A percentile compares a stretch with the other conserved stretches of the same genome.
These are phyloP conservation scores for Catocala nupta DNA, from an alignment of 2,888 invertebrate species.

Conservation along the genomic window DNA sequence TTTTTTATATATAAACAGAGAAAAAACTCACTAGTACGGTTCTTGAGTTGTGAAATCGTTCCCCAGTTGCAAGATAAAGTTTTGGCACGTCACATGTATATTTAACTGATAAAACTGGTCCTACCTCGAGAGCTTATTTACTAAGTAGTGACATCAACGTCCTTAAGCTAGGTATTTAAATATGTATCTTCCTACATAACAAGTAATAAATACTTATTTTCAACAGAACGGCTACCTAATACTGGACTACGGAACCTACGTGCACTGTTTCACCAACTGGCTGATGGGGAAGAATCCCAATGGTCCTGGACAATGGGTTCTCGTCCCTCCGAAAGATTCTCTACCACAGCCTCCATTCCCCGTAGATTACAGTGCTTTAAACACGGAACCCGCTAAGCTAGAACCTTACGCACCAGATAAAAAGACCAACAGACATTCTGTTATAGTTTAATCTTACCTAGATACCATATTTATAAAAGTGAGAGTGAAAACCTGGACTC, in stretches of 20 bases:
- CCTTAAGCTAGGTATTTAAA: too few species aligned
- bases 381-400: slow-evolving; percentile 90
- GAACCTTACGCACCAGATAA: slow-evolving; percentile 91
- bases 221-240: slow-evolving; percentile 90
- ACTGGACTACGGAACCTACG: slow-evolving; percentile 90
- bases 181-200: background rate
- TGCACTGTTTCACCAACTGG: slow-evolving; percentile 92
- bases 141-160: too few species aligned
- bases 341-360: slow-evolving; percentile 89
- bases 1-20: too few species aligned
- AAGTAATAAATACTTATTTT: slow-evolving; percentile 30
- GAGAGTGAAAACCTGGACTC: background rate
- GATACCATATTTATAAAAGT: background rate
- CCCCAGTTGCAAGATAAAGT: too few species aligned
- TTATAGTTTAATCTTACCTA: slow-evolving; percentile 86
- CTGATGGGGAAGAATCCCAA: slow-evolving; percentile 91
- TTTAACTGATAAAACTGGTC: too few species aligned
- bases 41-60: too few species aligned
- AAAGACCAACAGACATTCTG: slow-evolving; percentile 90
- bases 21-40: too few species aligned
- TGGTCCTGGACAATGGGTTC: slow-evolving; percentile 92
- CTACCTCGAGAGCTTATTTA: too few species aligned
- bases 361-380: slow-evolving; percentile 92
- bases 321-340: slow-evolving; percentile 88
- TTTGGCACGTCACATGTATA: too few species aligned